Evolutionary conservation across 2,113 vertebrate genomes (phyloP).

Genomic region (Sorex fumeus): DNA sequence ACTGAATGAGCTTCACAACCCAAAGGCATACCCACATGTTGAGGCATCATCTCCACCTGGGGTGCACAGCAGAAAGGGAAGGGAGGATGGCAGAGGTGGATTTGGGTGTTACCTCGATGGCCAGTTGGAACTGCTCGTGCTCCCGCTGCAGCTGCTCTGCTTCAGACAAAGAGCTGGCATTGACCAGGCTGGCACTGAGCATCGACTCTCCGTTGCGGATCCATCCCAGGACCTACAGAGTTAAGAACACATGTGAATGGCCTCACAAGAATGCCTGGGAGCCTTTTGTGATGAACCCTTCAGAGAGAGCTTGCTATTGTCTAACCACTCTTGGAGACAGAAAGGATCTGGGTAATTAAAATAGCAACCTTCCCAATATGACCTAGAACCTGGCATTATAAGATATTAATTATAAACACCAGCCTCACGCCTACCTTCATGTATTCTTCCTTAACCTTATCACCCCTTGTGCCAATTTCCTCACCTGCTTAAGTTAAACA

Average conservation of each 20-base stretch:
- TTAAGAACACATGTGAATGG: conserved; percentile 56
- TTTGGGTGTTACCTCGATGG: conserved; percentile 95
- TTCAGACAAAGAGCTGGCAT: conserved; percentile 97
- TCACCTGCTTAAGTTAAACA: conserved; percentile 33
- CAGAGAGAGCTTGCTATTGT: neutral
- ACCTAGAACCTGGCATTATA: neutral
- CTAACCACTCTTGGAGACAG: neutral
- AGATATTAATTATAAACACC: neutral
- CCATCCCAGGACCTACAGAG: conserved; percentile 96
- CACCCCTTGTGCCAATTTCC: neutral
- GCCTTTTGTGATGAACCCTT: neutral
- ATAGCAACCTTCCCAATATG: neutral
- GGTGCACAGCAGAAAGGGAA: neutral
- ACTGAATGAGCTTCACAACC: neutral
- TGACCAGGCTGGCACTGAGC: conserved; percentile 98
- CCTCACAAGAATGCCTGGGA: neutral
- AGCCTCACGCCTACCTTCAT: neutral
- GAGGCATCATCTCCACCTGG: neutral
- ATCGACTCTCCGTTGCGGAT: conserved; percentile 99
- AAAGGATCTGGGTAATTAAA: neutral
- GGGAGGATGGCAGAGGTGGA: neutral
- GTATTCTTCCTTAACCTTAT: neutral
- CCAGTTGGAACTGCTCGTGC: conserved; percentile 98
- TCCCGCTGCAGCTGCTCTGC: conserved; percentile 98
- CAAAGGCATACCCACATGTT: neutral